Evolutionary conservation across 1,140 invertebrate species (phyloP).

Genomic region (Myzus persicae): DNA sequence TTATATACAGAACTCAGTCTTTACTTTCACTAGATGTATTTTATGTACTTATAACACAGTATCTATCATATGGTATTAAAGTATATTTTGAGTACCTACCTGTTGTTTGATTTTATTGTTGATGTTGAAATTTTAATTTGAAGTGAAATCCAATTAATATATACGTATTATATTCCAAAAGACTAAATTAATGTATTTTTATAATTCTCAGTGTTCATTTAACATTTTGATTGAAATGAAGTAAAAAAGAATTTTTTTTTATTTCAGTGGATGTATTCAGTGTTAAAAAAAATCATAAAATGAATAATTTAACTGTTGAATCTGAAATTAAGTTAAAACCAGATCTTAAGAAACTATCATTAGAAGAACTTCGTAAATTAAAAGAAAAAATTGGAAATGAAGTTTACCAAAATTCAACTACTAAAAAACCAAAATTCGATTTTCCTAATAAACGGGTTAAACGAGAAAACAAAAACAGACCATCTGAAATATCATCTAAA

Average conservation of each 20-base stretch:
- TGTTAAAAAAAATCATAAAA: conserved; percentile 29
- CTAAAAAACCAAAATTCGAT: not conserved
- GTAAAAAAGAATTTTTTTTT: conserved; percentile 50
- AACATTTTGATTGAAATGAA: not conserved
- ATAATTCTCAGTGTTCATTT: not conserved
- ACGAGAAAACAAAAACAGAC: conserved; percentile 46
- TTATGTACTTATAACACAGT: too few species aligned
- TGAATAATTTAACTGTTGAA: conserved; percentile 49
- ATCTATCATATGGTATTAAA: too few species aligned
- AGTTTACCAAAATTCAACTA: not conserved
- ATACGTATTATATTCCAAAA: not conserved
- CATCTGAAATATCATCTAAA: conserved; percentile 48
- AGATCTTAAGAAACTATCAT: conserved; percentile 54
- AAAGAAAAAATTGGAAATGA: conserved; percentile 50
- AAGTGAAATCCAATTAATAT: not conserved
- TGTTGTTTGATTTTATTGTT: not conserved
- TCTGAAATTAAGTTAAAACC: conserved; percentile 20
- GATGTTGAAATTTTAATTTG: not conserved
- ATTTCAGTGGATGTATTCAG: conserved; percentile 51
- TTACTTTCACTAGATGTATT: too few species aligned
- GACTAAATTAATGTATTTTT: not conserved
- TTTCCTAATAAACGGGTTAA: not conserved
- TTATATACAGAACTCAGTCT: too few species aligned
- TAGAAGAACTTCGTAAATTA: conserved; percentile 53
- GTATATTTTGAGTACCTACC: not conserved